Conservation (phyloP, 2,888 invertebrate genomes). For the Chaitophorus viminalis region DNA sequence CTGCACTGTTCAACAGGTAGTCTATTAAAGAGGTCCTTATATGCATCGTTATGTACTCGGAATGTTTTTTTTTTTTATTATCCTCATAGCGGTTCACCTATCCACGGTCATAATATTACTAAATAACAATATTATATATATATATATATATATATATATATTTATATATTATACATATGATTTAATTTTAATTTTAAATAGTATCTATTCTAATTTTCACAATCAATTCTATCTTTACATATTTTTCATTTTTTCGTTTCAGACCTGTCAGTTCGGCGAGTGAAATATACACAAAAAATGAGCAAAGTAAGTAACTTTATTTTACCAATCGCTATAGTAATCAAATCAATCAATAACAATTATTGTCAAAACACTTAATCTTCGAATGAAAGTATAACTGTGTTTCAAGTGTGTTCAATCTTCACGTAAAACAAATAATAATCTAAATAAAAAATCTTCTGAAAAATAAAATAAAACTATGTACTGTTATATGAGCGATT, state of each 20-base stretch:
- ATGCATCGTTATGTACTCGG: constrained; percentile 40
- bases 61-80: constrained; percentile 55
- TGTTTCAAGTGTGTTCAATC: no score
- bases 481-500: no score
- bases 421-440: no score
- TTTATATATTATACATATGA: not conserved
- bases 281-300: constrained; percentile 69
- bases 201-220: constrained; percentile 32
- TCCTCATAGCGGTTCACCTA: constrained; percentile 26
- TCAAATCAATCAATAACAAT: no score
- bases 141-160: no score
- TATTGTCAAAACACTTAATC: no score
- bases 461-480: no score
- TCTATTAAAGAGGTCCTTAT: constrained; percentile 58
- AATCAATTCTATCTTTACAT: not conserved
- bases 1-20: constrained; percentile 51
- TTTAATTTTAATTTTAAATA: not conserved
- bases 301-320: constrained; percentile 67
- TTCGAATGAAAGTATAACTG: no score
- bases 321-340: not conserved
- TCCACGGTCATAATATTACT: not conserved
- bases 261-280: constrained; percentile 68
- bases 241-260: constrained; percentile 65
- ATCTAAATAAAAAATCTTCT: no score
- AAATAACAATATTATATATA: not conserved